These are phyloP conservation scores for Noctua janthe DNA, from an alignment of 2,888 invertebrate species.

Conservation along the genomic window DNA sequence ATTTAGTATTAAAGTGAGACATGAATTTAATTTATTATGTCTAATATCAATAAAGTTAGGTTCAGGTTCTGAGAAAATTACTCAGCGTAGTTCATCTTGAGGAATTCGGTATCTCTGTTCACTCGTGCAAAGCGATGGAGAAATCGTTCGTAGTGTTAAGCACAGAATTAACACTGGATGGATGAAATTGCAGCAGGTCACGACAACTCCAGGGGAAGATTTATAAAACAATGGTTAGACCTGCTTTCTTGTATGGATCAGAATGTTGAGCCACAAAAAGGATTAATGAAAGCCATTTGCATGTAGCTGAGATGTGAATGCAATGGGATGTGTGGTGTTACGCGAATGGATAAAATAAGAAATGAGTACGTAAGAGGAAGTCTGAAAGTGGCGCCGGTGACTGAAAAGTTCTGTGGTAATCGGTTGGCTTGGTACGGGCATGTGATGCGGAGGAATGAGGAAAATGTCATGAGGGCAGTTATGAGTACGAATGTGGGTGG, in stretches of 20 bases:
- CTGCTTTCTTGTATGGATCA: not conserved
- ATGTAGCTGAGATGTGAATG: not conserved
- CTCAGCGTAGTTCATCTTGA: not conserved
- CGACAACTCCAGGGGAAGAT: too few species aligned
- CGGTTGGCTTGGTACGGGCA: too few species aligned
- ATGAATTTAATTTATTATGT: slow-evolving; percentile 4
- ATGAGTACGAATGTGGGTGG: too few species aligned
- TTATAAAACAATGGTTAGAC: too few species aligned
- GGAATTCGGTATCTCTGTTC: not conserved
- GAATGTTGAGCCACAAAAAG: not conserved
- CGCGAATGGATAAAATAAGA: too few species aligned
- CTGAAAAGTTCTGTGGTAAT: too few species aligned
- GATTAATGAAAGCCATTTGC: not conserved
- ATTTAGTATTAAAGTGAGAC: slow-evolving; percentile 1
- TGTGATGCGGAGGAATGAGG: too few species aligned
- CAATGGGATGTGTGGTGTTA: too few species aligned
- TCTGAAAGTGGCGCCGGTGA: too few species aligned
- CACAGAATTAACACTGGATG: not conserved
- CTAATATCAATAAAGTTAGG: not conserved
- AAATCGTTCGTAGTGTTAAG: not conserved
- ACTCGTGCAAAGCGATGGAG: not conserved
- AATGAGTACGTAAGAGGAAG: too few species aligned
- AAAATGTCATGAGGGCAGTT: too few species aligned
- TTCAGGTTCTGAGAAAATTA: not conserved
- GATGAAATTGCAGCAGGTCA: not conserved